phyloP scores from a whole-genome alignment of 2,888 invertebrate species.

The Euspilapteryx auroguttella region DNA sequence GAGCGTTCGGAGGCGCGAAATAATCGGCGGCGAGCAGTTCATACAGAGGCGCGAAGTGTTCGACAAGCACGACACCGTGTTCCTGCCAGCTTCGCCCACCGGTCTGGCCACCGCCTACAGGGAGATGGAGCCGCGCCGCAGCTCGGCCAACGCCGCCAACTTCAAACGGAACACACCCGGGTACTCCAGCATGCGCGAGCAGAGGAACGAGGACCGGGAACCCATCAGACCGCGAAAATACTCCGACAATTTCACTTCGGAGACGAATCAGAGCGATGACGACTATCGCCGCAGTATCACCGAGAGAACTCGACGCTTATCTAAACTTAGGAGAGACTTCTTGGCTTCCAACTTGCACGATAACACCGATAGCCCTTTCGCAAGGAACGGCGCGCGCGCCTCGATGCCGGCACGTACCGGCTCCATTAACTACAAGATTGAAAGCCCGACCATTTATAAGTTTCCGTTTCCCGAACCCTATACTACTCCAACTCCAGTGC shows the following conservation, averaged over 20 bases:
- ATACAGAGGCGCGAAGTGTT: constrained; percentile 55
- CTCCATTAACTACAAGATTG: constrained; percentile 38
- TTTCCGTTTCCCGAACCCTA: constrained; percentile 55
- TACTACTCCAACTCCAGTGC: constrained; percentile 40
- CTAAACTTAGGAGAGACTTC: constrained; percentile 43
- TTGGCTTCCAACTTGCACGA: constrained; percentile 47
- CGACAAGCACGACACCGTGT: constrained; percentile 53
- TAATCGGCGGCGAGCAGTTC: constrained; percentile 51
- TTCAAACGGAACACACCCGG: constrained; percentile 44
- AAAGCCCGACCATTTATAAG: constrained; percentile 48
- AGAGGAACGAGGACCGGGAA: constrained; percentile 31
- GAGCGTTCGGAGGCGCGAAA: constrained; percentile 50
- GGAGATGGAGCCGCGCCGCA: constrained; percentile 37
- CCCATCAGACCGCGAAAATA: constrained; percentile 38
- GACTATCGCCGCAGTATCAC: constrained; percentile 45
- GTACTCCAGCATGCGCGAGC: constrained; percentile 50
- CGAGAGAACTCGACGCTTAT: constrained; percentile 41
- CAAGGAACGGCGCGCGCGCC: constrained; percentile 33
- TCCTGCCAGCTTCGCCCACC: constrained; percentile 38
- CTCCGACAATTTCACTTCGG: constrained; percentile 48
- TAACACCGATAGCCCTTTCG: constrained; percentile 31
- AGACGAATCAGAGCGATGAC: constrained; percentile 43
- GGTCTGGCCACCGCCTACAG: constrained; percentile 20
- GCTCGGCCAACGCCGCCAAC: constrained; percentile 45
- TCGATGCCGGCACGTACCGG: constrained; percentile 34